A percentile compares a stretch with the other conserved stretches of the same genome.
These are phyloP conservation scores for Hypomesus transpacificus DNA, from an alignment of 2,113 vertebrate genomes.

Conservation along the genomic window DNA sequence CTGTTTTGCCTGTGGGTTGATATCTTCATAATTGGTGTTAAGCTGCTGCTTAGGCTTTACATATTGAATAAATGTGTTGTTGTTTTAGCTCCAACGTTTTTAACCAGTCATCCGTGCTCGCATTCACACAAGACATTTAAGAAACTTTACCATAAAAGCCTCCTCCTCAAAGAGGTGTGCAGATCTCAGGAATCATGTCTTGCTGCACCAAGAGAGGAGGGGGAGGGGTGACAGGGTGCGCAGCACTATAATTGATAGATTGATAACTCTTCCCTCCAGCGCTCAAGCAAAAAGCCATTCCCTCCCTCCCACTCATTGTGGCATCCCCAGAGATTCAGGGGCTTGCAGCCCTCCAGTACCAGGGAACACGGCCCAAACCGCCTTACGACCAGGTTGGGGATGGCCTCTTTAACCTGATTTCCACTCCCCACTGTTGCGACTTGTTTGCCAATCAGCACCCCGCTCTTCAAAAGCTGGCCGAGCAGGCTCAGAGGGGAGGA, in stretches of 20 bases:
- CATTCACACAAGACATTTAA: constrained; percentile 19
- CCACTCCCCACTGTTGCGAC: too few species aligned
- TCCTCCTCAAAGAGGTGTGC: constrained; percentile 22
- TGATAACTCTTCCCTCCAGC: constrained; percentile 28
- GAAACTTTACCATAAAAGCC: background rate
- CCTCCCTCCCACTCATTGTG: constrained; percentile 1
- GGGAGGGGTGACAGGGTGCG: constrained; percentile 17
- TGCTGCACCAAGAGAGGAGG: constrained; percentile 9
- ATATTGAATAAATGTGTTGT: constrained; percentile 28
- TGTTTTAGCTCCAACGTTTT: constrained; percentile 14
- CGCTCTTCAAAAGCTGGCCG: too few species aligned
- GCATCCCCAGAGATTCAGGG: too few species aligned
- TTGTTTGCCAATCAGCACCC: too few species aligned
- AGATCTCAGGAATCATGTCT: constrained; percentile 38
- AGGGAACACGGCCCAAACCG: too few species aligned
- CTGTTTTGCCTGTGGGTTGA: constrained; percentile 38
- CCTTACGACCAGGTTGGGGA: too few species aligned
- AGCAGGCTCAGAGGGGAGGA: too few species aligned
- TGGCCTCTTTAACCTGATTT: too few species aligned
- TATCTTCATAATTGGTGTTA: constrained; percentile 44
- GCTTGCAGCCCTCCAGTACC: too few species aligned
- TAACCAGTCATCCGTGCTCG: background rate
- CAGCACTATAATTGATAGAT: constrained; percentile 52
- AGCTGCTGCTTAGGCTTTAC: constrained; percentile 34
- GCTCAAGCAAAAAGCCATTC: constrained; percentile 19